Conservation (phyloP, 2,113 vertebrate species). For the Spizaetus ornatus region DNA sequence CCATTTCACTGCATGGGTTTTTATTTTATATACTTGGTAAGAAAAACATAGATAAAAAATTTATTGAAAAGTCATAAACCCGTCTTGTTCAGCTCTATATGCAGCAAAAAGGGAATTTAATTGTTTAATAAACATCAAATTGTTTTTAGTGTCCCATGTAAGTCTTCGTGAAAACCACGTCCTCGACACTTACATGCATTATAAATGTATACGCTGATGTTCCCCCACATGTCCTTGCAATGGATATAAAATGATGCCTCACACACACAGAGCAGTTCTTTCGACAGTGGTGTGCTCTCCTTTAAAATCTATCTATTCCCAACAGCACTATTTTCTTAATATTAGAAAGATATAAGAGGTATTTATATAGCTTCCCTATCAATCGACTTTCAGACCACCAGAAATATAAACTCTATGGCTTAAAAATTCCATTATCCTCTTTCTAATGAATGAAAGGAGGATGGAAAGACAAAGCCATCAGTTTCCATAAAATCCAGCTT, state of each 20-base stretch:
- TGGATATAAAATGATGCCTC: not conserved
- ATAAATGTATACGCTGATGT: not conserved
- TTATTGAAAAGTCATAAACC: conserved; percentile 15
- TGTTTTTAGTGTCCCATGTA: conserved; percentile 12
- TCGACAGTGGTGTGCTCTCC: not conserved
- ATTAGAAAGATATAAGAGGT: conserved; percentile 36
- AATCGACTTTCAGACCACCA: conserved; percentile 49
- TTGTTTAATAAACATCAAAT: conserved; percentile 45
- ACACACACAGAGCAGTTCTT: not conserved
- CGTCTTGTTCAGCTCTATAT: not conserved
- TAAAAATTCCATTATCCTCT: conserved; percentile 62
- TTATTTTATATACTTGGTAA: not conserved
- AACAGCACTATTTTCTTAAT: conserved; percentile 56
- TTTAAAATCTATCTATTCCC: conserved; percentile 33
- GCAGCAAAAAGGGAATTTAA: not conserved
- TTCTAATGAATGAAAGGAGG: conserved; percentile 47
- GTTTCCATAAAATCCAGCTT: conserved; percentile 52
- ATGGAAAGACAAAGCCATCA: conserved; percentile 46
- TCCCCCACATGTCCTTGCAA: not conserved
- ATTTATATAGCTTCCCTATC: conserved; percentile 58
- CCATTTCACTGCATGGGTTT: not conserved
- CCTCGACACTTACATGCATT: conserved; percentile 4
- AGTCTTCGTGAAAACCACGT: conserved; percentile 1
- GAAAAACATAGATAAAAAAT: conserved; percentile 9
- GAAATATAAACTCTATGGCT: conserved; percentile 50